A percentile compares a stretch with the other conserved stretches of the same genome.
Evolutionary conservation across 2,113 vertebrate genomes (phyloP).

Genomic region (Mobula birostris): DNA sequence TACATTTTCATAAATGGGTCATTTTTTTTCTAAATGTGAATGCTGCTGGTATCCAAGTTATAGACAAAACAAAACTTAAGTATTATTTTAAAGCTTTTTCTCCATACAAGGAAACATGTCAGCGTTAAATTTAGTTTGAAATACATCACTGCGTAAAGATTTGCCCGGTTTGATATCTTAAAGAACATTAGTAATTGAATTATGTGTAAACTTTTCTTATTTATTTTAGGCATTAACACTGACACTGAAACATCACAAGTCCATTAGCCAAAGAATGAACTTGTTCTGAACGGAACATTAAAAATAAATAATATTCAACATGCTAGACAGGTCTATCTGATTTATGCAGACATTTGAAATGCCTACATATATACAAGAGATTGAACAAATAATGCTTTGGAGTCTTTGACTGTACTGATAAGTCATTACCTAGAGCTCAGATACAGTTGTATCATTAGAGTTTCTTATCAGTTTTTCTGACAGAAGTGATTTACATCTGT

Average conservation of each 20-base stretch:
- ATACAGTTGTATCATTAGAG: slow-evolving; percentile 3
- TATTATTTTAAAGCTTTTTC: neutral
- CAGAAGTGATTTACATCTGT: slow-evolving; percentile 44
- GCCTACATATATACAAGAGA: slow-evolving; percentile 50
- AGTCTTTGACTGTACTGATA: slow-evolving; percentile 49
- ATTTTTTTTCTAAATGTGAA: neutral
- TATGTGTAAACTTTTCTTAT: slow-evolving; percentile 27
- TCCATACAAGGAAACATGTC: neutral
- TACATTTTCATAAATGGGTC: neutral
- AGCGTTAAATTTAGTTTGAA: slow-evolving; percentile 10
- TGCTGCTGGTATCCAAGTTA: neutral
- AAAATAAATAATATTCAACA: slow-evolving; percentile 34
- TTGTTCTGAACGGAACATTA: slow-evolving; percentile 16
- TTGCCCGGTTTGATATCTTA: neutral
- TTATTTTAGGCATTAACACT: slow-evolving; percentile 14
- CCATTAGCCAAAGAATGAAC: slow-evolving; percentile 33
- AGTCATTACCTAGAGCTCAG: slow-evolving; percentile 46
- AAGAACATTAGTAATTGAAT: neutral
- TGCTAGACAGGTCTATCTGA: slow-evolving; percentile 48
- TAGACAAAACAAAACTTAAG: neutral
- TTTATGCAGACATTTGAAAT: slow-evolving; percentile 47
- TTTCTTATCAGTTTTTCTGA: slow-evolving; percentile 42
- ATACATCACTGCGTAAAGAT: neutral
- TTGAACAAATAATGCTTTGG: slow-evolving; percentile 51
- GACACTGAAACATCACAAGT: slow-evolving; percentile 14